These are phyloP conservation scores for Hemithea aestivaria DNA, from an alignment of 2,888 invertebrate species.

Conservation along the genomic window DNA sequence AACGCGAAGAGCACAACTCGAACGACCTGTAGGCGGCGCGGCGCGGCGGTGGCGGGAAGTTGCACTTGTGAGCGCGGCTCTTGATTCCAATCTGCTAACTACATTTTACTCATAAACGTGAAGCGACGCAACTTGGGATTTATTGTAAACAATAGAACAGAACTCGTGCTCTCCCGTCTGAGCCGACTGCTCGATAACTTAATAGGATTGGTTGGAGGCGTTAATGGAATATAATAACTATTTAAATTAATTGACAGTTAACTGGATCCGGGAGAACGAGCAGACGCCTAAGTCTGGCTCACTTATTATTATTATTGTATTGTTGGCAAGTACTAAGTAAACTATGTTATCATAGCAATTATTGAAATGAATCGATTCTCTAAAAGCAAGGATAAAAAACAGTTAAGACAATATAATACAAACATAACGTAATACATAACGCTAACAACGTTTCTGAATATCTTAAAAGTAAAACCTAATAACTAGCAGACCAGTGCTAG, in stretches of 20 bases:
- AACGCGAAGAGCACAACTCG: conserved; percentile 43
- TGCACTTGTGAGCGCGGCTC: conserved; percentile 28
- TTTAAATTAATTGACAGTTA: conserved; percentile 11
- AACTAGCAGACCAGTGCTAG: too few relatives aligned
- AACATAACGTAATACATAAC: too few relatives aligned
- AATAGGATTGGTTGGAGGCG: conserved; percentile 12
- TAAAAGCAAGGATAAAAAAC: too few relatives aligned
- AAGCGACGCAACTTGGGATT: conserved; percentile 30
- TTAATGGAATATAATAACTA: conserved; percentile 8
- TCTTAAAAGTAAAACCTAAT: too few relatives aligned
- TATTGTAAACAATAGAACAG: conserved; percentile 33
- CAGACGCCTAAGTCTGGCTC: conserved; percentile 7
- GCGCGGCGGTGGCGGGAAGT: conserved; percentile 22
- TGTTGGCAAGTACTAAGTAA: too few relatives aligned
- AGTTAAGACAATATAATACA: too few relatives aligned
- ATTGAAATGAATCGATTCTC: too few relatives aligned
- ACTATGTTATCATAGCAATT: too few relatives aligned
- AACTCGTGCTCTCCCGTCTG: conserved; percentile 21
- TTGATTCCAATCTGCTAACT: conserved; percentile 52
- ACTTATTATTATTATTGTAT: too few relatives aligned
- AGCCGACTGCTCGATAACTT: conserved; percentile 22
- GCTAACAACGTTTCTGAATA: too few relatives aligned
- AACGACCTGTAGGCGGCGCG: conserved; percentile 32
- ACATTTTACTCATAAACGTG: conserved; percentile 43
- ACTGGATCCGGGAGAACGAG: conserved; percentile 8